These are phyloP conservation scores for Mesochorus sp. DNA, from an alignment of 2,888 invertebrate species.

Conservation along the genomic window DNA sequence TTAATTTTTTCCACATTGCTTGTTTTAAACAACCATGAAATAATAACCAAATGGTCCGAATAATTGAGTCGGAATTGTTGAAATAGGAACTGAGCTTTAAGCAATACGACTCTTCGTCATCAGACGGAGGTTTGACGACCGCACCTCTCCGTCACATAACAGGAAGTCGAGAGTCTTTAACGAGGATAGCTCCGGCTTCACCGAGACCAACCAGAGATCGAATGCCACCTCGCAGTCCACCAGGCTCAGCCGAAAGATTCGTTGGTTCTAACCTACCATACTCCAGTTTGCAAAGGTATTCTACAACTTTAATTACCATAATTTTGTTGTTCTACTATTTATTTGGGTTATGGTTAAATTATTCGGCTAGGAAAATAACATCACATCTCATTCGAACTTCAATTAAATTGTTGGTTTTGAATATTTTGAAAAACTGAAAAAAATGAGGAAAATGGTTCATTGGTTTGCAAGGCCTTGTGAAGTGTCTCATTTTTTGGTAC, in stretches of 20 bases:
- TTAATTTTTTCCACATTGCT: too few species aligned
- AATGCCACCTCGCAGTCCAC: constrained; percentile 77
- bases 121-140: constrained; percentile 75
- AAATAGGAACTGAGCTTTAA: constrained; percentile 80
- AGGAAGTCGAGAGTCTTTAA: constrained; percentile 79
- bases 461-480: too few species aligned
- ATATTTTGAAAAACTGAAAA: too few species aligned
- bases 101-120: constrained; percentile 79
- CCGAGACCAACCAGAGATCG: constrained; percentile 77
- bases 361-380: too few species aligned
- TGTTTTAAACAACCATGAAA: too few species aligned
- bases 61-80: not conserved
- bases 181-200: constrained; percentile 77
- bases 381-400: too few species aligned
- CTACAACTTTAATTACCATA: not conserved
- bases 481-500: too few species aligned
- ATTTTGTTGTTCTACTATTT: not conserved
- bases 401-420: too few species aligned
- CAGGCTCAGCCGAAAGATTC: constrained; percentile 77
- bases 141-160: constrained; percentile 77
- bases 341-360: too few species aligned
- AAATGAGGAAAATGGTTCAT: too few species aligned
- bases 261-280: constrained; percentile 78
- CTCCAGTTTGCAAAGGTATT: constrained; percentile 79
- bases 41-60: not conserved